Conservation (phyloP, 2,113 vertebrate genomes). For the Hippocampus mohnikei region DNA sequence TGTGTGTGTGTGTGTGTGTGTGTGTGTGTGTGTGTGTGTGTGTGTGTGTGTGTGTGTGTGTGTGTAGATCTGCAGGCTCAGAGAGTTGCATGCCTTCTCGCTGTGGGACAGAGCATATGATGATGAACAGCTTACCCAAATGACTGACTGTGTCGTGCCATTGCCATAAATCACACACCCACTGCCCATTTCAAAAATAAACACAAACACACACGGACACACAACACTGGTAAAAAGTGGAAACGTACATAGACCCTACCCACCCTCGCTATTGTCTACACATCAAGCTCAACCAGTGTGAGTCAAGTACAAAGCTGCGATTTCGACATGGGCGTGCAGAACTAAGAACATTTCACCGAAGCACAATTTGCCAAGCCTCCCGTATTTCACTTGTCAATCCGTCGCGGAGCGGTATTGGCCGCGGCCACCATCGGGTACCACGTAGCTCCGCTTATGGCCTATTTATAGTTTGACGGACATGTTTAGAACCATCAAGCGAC, state of each 20-base stretch:
- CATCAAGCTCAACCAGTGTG: constrained; percentile 24
- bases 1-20: constrained; percentile 11
- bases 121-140: constrained; percentile 64
- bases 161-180: constrained; percentile 64
- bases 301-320: constrained; percentile 32
- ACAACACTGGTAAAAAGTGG: constrained; percentile 23
- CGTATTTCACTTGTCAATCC: neutral
- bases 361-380: neutral
- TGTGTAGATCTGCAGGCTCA: constrained; percentile 35
- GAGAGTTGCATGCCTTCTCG: constrained; percentile 51
- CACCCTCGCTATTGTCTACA: constrained; percentile 1
- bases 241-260: constrained; percentile 21
- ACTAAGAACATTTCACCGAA: constrained; percentile 6
- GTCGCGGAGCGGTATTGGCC: no score
- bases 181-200: constrained; percentile 49
- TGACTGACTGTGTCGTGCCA: constrained; percentile 64
- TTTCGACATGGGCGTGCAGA: constrained; percentile 20
- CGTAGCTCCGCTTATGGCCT: no score
- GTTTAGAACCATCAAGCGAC: no score
- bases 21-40: neutral
- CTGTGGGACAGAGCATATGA: constrained; percentile 58
- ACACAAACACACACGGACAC: constrained; percentile 23
- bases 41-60: constrained; percentile 12
- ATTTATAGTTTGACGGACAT: no score
- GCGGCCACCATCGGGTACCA: no score